These are phyloP conservation scores for Thymelicus sylvestris DNA, from an alignment of 2,888 invertebrate species.

Conservation along the genomic window DNA sequence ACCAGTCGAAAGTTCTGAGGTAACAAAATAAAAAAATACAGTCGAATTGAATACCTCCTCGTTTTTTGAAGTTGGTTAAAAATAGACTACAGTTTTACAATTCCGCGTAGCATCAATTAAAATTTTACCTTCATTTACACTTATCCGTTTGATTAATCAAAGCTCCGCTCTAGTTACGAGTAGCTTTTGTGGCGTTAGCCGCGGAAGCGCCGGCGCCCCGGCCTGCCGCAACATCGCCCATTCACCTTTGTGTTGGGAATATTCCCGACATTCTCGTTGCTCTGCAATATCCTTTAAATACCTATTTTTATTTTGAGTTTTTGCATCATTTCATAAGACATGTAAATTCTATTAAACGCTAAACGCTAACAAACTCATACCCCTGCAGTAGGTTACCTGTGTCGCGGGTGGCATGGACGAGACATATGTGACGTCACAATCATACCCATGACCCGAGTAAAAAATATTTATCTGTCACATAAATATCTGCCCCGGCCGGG, in stretches of 20 bases:
- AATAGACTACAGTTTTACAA: no score
- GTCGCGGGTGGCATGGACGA: no score
- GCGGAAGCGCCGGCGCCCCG: constrained; percentile 4
- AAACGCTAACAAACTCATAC: no score
- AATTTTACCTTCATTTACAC: constrained; percentile 12
- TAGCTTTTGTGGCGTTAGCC: constrained; percentile 23
- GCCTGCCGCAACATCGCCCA: constrained; percentile 17
- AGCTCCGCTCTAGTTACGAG: constrained; percentile 4
- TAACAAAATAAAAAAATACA: no score
- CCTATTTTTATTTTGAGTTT: background rate
- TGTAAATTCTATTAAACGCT: background rate
- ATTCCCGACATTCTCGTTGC: constrained; percentile 2
- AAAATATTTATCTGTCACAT: no score
- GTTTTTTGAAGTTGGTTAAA: no score
- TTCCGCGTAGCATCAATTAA: background rate
- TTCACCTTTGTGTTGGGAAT: constrained; percentile 21
- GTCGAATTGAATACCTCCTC: no score
- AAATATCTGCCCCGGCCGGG: no score
- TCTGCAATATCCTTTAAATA: background rate
- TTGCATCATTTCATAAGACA: background rate
- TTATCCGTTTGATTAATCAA: constrained; percentile 24
- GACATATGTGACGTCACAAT: no score
- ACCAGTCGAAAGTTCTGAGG: no score
- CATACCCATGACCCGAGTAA: no score
- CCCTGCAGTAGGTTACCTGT: no score